Percentiles rank a stretch among this genome's conserved stretches.
Conservation (phyloP, 2,797 vertebrate species). For the Smutsia temminckii region DNA sequence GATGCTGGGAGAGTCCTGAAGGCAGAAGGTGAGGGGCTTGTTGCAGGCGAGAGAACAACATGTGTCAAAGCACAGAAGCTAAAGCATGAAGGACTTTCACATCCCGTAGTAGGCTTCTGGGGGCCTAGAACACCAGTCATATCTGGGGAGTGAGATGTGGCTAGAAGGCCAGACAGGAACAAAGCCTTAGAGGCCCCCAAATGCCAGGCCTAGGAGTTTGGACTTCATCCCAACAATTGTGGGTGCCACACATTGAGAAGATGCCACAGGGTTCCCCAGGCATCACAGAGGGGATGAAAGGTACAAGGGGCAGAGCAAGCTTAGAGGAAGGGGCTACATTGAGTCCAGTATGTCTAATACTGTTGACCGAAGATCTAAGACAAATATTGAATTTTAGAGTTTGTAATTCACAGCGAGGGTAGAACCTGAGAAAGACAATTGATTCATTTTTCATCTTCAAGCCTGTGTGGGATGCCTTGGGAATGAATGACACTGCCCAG, state of each 20-base stretch:
- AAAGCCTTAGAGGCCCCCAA: not conserved
- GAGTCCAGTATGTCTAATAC: not conserved
- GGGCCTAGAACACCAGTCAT: not conserved
- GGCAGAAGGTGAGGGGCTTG: not conserved
- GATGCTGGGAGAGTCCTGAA: not conserved
- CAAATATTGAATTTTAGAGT: not conserved
- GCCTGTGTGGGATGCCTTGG: fast-evolving
- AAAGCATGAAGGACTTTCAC: not conserved
- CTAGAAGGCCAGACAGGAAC: not conserved
- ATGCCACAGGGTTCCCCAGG: not conserved
- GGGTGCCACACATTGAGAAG: not conserved
- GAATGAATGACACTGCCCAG: not conserved
- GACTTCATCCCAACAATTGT: not conserved
- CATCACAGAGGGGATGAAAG: not conserved
- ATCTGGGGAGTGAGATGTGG: not conserved
- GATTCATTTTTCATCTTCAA: not conserved
- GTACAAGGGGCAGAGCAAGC: not conserved
- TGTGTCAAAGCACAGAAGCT: not conserved
- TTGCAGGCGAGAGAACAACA: not conserved
- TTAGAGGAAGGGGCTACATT: not conserved
- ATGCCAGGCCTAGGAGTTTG: not conserved
- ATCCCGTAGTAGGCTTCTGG: not conserved
- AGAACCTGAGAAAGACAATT: not conserved
- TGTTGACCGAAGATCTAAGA: not conserved
- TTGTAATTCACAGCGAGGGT: not conserved